These are phyloP conservation scores for Fregata magnificens DNA, from an alignment of 2,113 vertebrate genomes.

Conservation along the genomic window DNA sequence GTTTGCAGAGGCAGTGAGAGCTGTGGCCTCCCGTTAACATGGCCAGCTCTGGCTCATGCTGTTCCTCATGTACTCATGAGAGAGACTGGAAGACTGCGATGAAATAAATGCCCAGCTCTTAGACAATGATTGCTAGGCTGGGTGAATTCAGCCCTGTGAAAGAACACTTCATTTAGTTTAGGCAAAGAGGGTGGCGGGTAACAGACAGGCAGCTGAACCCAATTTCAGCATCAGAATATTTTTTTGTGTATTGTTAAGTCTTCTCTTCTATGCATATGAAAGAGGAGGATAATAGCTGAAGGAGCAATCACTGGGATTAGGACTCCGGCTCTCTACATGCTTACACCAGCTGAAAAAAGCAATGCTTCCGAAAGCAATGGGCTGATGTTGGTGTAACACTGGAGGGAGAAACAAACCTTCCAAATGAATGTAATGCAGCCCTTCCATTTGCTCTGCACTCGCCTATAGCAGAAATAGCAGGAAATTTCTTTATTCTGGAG, in stretches of 20 bases:
- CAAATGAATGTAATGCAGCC: background rate
- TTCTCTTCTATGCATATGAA: background rate
- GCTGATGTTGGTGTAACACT: background rate
- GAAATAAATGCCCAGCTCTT: background rate
- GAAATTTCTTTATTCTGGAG: background rate
- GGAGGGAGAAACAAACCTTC: background rate
- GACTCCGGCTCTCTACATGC: background rate
- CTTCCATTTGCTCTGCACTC: background rate
- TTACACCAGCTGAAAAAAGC: background rate
- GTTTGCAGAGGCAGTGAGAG: background rate
- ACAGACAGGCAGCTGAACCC: background rate
- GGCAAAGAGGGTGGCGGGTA: rapidly evolving
- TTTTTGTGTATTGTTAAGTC: background rate
- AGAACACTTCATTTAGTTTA: background rate
- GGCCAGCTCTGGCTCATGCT: background rate
- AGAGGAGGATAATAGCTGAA: background rate
- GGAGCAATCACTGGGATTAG: background rate
- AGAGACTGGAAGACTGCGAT: background rate
- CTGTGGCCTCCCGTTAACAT: background rate
- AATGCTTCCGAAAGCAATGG: background rate
- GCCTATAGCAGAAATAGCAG: background rate
- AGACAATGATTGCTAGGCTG: rapidly evolving
- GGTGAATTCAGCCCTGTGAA: background rate
- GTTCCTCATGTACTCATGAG: rapidly evolving
- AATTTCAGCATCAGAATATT: background rate